Evolutionary conservation across 2,797 vertebrate genomes (phyloP).

Genomic region (Chloroceryle inda): DNA sequence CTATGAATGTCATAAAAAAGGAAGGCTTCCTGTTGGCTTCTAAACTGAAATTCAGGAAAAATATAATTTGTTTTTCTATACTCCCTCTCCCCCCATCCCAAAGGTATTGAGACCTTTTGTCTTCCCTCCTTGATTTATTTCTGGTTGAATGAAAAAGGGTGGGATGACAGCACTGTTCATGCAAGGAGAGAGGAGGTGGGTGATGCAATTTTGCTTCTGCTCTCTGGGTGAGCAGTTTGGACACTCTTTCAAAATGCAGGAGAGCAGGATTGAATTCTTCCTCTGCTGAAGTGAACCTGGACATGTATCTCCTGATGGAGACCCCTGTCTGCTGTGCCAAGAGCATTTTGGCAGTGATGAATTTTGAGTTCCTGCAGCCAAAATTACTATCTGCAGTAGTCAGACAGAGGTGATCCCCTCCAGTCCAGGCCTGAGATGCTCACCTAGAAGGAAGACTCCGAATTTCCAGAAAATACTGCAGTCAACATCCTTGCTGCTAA

Average conservation of each 20-base stretch:
- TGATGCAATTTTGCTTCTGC: neutral
- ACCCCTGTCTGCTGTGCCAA: neutral
- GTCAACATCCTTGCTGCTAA: neutral
- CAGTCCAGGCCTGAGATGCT: neutral
- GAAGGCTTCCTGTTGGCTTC: neutral
- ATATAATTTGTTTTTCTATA: neutral
- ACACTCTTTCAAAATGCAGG: neutral
- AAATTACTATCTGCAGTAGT: neutral
- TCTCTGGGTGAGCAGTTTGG: fast-evolving
- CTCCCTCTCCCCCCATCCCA: fast-evolving
- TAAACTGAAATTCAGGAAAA: neutral
- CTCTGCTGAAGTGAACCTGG: neutral
- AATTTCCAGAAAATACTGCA: neutral
- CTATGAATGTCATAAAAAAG: neutral
- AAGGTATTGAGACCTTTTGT: neutral
- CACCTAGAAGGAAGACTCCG: neutral
- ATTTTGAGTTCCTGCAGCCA: neutral
- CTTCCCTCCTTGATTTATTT: neutral
- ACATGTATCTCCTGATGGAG: fast-evolving
- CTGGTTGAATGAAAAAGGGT: neutral
- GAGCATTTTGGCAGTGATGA: neutral
- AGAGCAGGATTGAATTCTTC: neutral
- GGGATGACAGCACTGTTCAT: neutral
- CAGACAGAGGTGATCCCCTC: neutral
- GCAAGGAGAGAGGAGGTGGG: fast-evolving